Conservation (phyloP, 2,888 invertebrate species). For the Microctonus aethiopoides region DNA sequence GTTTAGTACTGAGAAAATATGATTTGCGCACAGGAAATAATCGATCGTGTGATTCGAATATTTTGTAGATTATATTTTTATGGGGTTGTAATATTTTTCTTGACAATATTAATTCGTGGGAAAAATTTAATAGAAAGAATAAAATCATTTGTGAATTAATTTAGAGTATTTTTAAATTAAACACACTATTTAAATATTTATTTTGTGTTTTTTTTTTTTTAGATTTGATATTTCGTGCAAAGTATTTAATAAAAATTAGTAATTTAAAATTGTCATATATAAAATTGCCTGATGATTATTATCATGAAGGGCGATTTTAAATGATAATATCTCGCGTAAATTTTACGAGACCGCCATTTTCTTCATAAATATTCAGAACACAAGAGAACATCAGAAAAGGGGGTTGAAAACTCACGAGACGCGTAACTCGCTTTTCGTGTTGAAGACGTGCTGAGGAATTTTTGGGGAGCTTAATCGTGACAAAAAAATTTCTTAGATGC, state of each 20-base stretch:
- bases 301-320: not conserved
- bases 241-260: not conserved
- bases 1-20: slow-evolving; percentile 2
- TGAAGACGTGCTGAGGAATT: slow-evolving; percentile 3
- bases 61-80: too few relatives aligned
- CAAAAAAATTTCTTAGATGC: not conserved
- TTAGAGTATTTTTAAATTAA: too few relatives aligned
- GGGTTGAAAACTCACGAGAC: not conserved
- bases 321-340: slow-evolving; percentile 4
- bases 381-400: not conserved
- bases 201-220: too few relatives aligned
- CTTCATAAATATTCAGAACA: slow-evolving; percentile 10
- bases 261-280: not conserved
- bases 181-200: too few relatives aligned
- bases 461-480: not conserved
- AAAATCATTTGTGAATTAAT: too few relatives aligned
- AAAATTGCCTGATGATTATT: not conserved
- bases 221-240: too few relatives aligned
- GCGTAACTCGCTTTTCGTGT: not conserved
- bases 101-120: too few relatives aligned
- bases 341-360: not conserved
- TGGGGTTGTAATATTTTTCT: too few relatives aligned
- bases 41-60: too few relatives aligned
- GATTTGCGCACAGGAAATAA: too few relatives aligned
- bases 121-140: too few relatives aligned